These are phyloP conservation scores for Bergia puertoricense DNA, from an alignment of 92 coral and sea anemone genomes.

Conservation along the genomic window DNA sequence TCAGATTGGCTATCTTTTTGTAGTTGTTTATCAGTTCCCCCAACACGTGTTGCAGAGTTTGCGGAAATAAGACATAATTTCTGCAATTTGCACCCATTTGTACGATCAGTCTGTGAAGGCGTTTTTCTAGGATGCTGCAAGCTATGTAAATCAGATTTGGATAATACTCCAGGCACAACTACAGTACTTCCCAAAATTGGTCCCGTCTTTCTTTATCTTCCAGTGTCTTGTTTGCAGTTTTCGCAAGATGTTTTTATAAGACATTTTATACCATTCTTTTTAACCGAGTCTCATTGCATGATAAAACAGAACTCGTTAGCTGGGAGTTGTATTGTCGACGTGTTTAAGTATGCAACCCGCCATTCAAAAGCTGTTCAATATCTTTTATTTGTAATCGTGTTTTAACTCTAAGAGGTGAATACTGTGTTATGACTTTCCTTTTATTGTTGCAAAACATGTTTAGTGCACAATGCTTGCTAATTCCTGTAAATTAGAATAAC, in stretches of 20 bases:
- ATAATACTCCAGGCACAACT: neutral
- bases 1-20: neutral
- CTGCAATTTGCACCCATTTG: neutral
- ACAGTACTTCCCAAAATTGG: neutral
- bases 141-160: neutral
- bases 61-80: neutral
- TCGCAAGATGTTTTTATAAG: constrained; percentile 12
- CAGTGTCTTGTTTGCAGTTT: neutral
- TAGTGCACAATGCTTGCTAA: neutral
- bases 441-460: neutral
- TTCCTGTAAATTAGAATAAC: neutral
- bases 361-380: neutral
- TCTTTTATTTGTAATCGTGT: neutral
- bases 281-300: constrained; percentile 15
- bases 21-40: neutral
- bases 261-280: constrained; percentile 19
- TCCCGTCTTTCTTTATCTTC: neutral
- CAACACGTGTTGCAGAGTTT: neutral
- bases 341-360: neutral
- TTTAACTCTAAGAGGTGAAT: neutral
- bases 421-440: neutral
- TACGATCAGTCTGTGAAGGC: neutral
- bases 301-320: neutral
- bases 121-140: neutral
- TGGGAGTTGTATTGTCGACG: neutral